A percentile compares a stretch with the other conserved stretches of the same genome.
Conservation (phyloP, 2,888 invertebrate genomes). For the Caenorhabditis japonica region DNA sequence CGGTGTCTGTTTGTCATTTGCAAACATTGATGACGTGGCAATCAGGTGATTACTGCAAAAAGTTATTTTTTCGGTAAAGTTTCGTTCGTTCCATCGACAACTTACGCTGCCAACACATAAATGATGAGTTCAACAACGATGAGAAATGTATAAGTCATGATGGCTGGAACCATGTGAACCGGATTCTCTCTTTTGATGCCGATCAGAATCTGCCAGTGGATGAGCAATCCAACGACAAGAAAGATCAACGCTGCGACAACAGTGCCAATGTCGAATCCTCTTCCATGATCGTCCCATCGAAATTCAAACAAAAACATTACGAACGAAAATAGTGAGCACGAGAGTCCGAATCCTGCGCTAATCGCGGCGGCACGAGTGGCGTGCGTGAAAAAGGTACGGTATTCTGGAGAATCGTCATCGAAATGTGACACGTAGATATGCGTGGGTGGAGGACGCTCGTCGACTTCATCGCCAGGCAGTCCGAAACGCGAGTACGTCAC, state of each 20-base stretch:
- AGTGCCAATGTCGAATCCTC: conserved; percentile 70
- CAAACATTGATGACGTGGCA: conserved; percentile 22
- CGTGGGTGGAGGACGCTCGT: conserved; percentile 71
- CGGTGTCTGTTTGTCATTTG: conserved; percentile 9
- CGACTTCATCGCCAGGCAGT: conserved; percentile 71
- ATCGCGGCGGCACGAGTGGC: conserved; percentile 66
- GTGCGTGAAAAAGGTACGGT: conserved; percentile 66
- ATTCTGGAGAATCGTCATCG: conserved; percentile 68
- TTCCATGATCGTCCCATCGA: conserved; percentile 71
- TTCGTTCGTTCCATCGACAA: background rate
- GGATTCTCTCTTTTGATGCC: conserved; percentile 54
- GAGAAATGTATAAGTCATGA: conserved; percentile 68
- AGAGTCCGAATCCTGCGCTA: conserved; percentile 65
- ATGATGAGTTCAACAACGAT: conserved; percentile 63
- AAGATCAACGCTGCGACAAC: conserved; percentile 63
- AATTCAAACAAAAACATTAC: conserved; percentile 74
- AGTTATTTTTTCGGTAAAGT: background rate
- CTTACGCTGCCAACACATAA: conserved; percentile 59
- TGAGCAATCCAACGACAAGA: conserved; percentile 62
- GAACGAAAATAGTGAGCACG: conserved; percentile 69
- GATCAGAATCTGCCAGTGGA: conserved; percentile 64
- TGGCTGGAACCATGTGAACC: conserved; percentile 70
- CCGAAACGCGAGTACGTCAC: conserved; percentile 75
- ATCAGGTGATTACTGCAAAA: conserved; percentile 53
- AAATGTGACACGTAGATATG: conserved; percentile 70